Conservation (phyloP, 1,140 invertebrate species). For the Zaprionus kolodkinae region DNA sequence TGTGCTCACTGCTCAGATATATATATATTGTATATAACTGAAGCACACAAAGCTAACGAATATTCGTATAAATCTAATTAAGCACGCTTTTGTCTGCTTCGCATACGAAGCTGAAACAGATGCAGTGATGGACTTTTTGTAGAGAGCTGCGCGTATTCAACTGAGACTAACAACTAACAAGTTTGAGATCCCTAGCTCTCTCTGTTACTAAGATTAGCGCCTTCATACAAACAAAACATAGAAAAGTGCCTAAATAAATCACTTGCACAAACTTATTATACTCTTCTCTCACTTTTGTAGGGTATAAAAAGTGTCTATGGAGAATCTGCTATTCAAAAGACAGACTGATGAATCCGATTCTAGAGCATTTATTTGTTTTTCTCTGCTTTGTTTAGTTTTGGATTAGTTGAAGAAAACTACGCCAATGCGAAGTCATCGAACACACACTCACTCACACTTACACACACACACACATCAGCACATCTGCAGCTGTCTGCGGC, state of each 20-base stretch:
- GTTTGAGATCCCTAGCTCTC: no score
- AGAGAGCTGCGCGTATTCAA: no score
- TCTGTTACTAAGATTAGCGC: no score
- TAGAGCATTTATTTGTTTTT: background rate
- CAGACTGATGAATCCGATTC: background rate
- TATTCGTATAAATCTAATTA: background rate
- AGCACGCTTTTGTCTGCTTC: background rate
- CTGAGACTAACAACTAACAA: no score
- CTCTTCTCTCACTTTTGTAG: no score
- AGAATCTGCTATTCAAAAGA: background rate
- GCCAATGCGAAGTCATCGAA: background rate
- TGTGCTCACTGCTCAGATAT: no score
- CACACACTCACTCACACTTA: background rate
- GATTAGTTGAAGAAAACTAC: background rate
- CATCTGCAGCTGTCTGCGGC: conserved; percentile 48
- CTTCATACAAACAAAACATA: no score
- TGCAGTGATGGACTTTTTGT: background rate
- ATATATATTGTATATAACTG: background rate
- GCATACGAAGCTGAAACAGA: background rate
- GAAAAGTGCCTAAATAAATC: no score
- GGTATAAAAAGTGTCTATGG: background rate
- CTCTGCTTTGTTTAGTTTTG: background rate
- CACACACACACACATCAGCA: conserved; percentile 3
- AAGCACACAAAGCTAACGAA: background rate
- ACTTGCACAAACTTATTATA: no score